Evolutionary conservation across 2,888 invertebrate genomes (phyloP), one percentile per base, ranked within the genome.

Genomic region (Callosobruchus maculatus): DNA sequence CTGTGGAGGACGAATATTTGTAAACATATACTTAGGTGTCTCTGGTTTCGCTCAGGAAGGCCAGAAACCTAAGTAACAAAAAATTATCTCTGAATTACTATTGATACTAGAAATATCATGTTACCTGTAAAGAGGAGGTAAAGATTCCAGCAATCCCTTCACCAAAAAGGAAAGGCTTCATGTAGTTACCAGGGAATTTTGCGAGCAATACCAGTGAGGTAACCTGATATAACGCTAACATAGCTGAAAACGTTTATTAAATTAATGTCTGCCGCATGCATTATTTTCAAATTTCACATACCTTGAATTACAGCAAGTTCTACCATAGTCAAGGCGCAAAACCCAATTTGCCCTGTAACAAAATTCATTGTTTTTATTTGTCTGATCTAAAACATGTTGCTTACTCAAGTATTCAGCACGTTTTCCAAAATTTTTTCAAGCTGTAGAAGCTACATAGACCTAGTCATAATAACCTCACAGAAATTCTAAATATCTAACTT

Each of bases 71-170:
- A 7, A 26, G 26, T 2, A 26, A 26, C 7, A 26, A 4, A 75
- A 67, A 0, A 72, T n/a, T n/a, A n/a, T n/a, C n/a, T n/a, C n/a
- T 26, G 0, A 78, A 26, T 26, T 26, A 26, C 7, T 26, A 4
- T 26, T 26, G 7, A 4, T 26, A 26, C 7, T 7, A 26, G 26
- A 26, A 4, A 26, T 26, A 68, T 7, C 77, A 71, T 4, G 78
- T 20, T 9, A 80, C 72, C 71, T 79, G 77, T n/a, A 78, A 70
- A 20, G 74, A 70, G 0, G 76, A 75, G 20, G 72, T 71, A n/a
- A 79, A 69, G 3, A 80, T 76, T 20, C 77, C 78, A 20, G 76
- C 76, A 2, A 76, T 75, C 9, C 77, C 79, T 72, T 80, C 76
- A 0, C 78, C 79, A 18, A 76, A 73, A 2, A 79, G 72, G 49